Base-by-base conservation (phyloP, 2,797 vertebrate species). In the Leptatherina wallacei region DNA sequence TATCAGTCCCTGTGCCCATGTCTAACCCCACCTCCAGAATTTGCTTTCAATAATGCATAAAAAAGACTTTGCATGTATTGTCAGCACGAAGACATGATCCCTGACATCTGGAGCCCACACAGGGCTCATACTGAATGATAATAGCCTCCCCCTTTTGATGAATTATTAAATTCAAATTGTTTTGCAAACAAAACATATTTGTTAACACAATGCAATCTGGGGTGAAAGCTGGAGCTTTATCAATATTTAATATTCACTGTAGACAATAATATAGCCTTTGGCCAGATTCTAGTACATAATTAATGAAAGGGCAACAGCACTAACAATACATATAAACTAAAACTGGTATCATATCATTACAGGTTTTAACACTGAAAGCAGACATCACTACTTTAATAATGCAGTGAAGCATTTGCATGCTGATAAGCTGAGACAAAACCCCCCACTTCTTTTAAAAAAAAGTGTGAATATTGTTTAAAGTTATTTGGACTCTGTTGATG, bases 111-210 rank as follows among this genome's bases (percentile, higher is more conserved):
- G 78, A 91, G 85, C 82, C 65, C 11, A 29, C 69, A 63, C 66
- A 68, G 69, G 56, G 47, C 87, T 88, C 77, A 75, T 70, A 44
- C 73, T 85, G 91, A 93, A 93, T 94, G 87, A 93, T 92, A 93
- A 92, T 91, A 78, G 84, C 79, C 57, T 87, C 49, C 80, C 57
- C 57, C 72, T 60, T 54, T 93, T 77, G 84, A 89, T 95, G 66
- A 93, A 94, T 94, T 93, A 93, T 93, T 95, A 77, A 93, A 91
- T 81, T 81, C 30, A 88, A 92, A 92, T 89, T 88, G 87, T 94
- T 94, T 90, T 80, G 86, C 86, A 93, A 94, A 94, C 88, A 93
- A 93, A 92, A 92, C 90, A 91, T 93, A 92, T 93, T 94, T 94
- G 93, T 94, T 92, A 94, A 93, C 92, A 91, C 89, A 89, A 89